Evolutionary conservation across 2,888 invertebrate species (phyloP), one percentile per base, ranked within the genome.

Genomic region (Athetis lepigone): DNA sequence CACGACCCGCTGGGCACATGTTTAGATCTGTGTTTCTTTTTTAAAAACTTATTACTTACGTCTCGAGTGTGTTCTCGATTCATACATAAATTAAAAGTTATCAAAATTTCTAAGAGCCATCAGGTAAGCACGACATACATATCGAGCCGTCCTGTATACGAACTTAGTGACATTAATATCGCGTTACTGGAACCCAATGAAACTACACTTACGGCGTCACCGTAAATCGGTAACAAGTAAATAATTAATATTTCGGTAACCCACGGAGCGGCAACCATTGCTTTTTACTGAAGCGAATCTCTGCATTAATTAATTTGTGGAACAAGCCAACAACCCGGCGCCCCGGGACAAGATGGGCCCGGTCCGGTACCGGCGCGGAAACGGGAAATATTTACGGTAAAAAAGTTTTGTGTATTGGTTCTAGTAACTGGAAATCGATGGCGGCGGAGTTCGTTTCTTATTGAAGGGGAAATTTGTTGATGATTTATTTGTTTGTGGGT

Each of bases 251-350:
- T 77, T 69, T 61, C 13, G 64, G 75, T 60, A 39, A 42, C 51
- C 47, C 36, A 11, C 37, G 36, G 52, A 29, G 43, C 52, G 42
- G 60, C 23, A 50, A 50, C 49, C 39, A 69, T 65, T 50, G 75
- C 49, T 51, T 70, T 51, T 54, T 67, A 70, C 70, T 74, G 77
- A 80, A 78, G 79, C 76, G 66, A 68, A 70, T 70, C 79, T 80
- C 64, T 55, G 71, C 80, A 84, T 84, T 86, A 85, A 86, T 86
- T 86, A 85, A 85, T 85, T 85, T 82, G 78, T 65, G 73, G 74
- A 81, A 81, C 82, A 81, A 75, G 64, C 68, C 65, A 45, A 36
- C 56, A 76, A 85, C 78, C 66, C 62, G 75, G 61, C 71, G 74
- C 79, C 68, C 49, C 65, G 72, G 75, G 85, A 77, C 77, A 73